These are phyloP conservation scores for Tachypleus tridentatus DNA, from an alignment of 1,140 invertebrate genomes.

Conservation along the genomic window DNA sequence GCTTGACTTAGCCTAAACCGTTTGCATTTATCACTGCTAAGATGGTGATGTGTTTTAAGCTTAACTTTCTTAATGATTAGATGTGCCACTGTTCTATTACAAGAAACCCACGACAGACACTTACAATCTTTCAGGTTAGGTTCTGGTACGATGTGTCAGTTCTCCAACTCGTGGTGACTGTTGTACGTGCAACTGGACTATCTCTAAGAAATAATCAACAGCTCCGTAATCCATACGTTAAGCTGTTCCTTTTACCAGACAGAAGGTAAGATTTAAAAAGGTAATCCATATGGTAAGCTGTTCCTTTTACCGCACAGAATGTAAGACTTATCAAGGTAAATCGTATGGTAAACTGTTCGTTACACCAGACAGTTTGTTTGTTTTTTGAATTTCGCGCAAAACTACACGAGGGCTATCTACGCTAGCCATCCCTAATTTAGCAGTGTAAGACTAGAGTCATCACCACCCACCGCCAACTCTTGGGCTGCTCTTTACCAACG, in stretches of 20 bases:
- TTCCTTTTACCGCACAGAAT: slow-evolving; percentile 86
- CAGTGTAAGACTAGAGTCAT: too few relatives aligned
- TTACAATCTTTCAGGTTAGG: slow-evolving; percentile 46
- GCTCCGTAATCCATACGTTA: slow-evolving; percentile 87
- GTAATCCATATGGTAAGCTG: slow-evolving; percentile 91
- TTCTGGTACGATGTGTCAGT: slow-evolving; percentile 73
- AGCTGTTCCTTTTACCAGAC: slow-evolving; percentile 87
- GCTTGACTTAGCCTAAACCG: too few relatives aligned
- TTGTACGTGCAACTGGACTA: slow-evolving; percentile 77
- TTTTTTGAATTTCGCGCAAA: too few relatives aligned
- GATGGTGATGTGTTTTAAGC: too few relatives aligned
- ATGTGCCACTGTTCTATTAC: too few relatives aligned
- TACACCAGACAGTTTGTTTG: slow-evolving; percentile 61
- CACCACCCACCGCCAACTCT: too few relatives aligned
- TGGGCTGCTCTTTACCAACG: too few relatives aligned
- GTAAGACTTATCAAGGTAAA: slow-evolving; percentile 50
- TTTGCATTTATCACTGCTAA: too few relatives aligned
- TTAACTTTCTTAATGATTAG: too few relatives aligned
- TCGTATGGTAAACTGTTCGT: slow-evolving; percentile 92
- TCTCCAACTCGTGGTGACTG: slow-evolving; percentile 75
- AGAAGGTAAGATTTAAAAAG: slow-evolving; percentile 44
- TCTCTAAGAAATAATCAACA: slow-evolving; percentile 63
- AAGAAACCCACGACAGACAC: too few relatives aligned
- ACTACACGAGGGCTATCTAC: too few relatives aligned
- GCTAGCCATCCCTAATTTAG: too few relatives aligned